These are phyloP conservation scores for Hypotaenidia okinawae DNA, from an alignment of 2,797 vertebrate genomes.

Conservation along the genomic window DNA sequence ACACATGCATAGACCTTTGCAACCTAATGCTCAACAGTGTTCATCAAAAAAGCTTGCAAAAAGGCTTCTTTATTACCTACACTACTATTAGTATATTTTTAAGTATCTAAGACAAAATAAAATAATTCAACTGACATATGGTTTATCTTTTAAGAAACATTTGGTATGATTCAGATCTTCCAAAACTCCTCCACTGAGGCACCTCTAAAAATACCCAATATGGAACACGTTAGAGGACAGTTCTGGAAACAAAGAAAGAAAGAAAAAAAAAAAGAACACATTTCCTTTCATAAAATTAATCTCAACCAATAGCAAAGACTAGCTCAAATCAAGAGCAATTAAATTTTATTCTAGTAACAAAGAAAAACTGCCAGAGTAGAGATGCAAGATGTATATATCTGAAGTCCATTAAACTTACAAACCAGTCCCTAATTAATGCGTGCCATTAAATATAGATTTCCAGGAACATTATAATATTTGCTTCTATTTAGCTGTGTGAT, in stretches of 20 bases:
- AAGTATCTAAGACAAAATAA: neutral
- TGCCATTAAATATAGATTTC: neutral
- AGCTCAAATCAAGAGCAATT: neutral
- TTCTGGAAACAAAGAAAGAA: neutral
- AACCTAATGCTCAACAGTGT: neutral
- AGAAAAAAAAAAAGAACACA: neutral
- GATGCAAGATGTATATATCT: neutral
- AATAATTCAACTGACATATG: neutral
- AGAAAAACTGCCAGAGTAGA: neutral
- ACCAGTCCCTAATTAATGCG: neutral
- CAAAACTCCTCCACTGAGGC: neutral
- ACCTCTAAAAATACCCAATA: neutral
- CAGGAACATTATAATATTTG: neutral
- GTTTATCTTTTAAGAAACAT: neutral
- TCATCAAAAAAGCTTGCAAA: neutral
- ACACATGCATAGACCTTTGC: neutral
- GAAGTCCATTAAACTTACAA: neutral
- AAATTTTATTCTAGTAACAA: neutral
- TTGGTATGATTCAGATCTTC: neutral
- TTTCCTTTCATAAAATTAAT: neutral
- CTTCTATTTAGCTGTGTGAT: neutral
- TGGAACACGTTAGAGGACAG: neutral
- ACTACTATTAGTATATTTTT: neutral
- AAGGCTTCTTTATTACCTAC: neutral
- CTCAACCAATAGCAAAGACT: neutral